These are phyloP conservation scores for Regulus satrapa DNA, from an alignment of 2,113 vertebrate species.

Conservation along the genomic window DNA sequence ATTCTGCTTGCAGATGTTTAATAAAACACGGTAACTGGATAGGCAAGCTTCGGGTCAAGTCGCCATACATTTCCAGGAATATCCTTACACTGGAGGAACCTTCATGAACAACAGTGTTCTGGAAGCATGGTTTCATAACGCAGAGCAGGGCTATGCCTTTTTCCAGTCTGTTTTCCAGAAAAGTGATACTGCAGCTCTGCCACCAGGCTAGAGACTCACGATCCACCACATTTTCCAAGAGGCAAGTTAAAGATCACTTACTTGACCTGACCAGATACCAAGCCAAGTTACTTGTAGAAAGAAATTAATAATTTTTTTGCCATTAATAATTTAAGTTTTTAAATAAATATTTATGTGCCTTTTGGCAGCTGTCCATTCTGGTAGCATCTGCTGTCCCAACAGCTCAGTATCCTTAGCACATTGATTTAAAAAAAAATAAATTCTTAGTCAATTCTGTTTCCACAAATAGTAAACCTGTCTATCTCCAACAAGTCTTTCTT, in stretches of 20 bases:
- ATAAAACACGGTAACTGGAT: conserved; percentile 24
- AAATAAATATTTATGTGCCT: conserved; percentile 84
- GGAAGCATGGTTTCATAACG: conserved; percentile 23
- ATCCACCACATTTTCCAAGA: conserved; percentile 18
- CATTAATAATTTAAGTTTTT: conserved; percentile 84
- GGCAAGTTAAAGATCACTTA: conserved; percentile 33
- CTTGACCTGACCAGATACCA: conserved; percentile 43
- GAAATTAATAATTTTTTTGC: conserved; percentile 70
- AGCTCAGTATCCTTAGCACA: conserved; percentile 57
- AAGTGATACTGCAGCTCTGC: background rate
- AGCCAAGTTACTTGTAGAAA: conserved; percentile 56
- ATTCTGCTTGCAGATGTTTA: conserved; percentile 43
- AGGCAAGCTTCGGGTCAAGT: background rate
- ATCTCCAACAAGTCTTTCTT: conserved; percentile 94
- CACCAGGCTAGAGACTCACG: background rate
- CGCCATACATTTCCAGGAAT: conserved; percentile 38
- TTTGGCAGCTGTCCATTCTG: conserved; percentile 61
- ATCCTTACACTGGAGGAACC: conserved; percentile 28
- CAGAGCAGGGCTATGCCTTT: background rate
- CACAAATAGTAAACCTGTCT: conserved; percentile 96
- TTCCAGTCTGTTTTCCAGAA: background rate
- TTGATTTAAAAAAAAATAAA: background rate
- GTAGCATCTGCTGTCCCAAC: conserved; percentile 35
- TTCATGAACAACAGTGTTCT: background rate
- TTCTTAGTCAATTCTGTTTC: conserved; percentile 91